Evolutionary conservation across 2,797 vertebrate species (phyloP), one percentile per base, ranked within the genome.

Genomic region (Amphiprion clarkii): DNA sequence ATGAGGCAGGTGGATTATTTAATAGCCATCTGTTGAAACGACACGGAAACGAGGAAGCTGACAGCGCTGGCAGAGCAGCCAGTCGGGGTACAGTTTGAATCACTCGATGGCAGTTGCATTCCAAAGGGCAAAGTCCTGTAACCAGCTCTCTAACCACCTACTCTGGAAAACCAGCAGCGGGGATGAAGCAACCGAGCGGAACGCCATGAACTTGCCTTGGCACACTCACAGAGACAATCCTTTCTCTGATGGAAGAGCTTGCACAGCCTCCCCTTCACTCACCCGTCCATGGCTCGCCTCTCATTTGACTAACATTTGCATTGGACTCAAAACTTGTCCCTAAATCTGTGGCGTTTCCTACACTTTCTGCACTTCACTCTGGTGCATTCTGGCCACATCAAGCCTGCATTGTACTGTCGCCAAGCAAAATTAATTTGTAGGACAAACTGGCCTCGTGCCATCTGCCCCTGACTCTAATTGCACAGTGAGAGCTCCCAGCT

Each of bases 361-460:
- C 7, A 25, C 51, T 73, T 79, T 58, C 42, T 59, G 48, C 21
- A 11, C 49, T 70, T 44, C 76, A 49, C 55, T 48, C 68, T 48
- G 81, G 74, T 13, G 61, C 52, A 69, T 62, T 57, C 81, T 79
- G 58, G 36, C 52, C 69, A 36, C 27, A 70, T 88, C 88, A 85
- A 93, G 91, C 79, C 66, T 69, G 62, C 74, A 90, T 86, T 87
- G 88, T 81, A 65, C 73, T 16, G 67, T 87, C 83, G 90, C 93
- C 92, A 94, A 92, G 89, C 70, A 58, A 94, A 95, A 95, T 76
- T 83, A 83, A 94, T 92, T 92, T 89, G 72, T 67, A 49, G 75
- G 81, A 78, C 87, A 89, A 85, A 75, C 58, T 72, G 87, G 90
- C 87, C 88, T 78, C 74, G 56, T 63, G 75, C 85, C 74, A 86